Evolutionary conservation across 2,888 invertebrate species (phyloP).

Genomic region (Chymomyza caudatula): DNA sequence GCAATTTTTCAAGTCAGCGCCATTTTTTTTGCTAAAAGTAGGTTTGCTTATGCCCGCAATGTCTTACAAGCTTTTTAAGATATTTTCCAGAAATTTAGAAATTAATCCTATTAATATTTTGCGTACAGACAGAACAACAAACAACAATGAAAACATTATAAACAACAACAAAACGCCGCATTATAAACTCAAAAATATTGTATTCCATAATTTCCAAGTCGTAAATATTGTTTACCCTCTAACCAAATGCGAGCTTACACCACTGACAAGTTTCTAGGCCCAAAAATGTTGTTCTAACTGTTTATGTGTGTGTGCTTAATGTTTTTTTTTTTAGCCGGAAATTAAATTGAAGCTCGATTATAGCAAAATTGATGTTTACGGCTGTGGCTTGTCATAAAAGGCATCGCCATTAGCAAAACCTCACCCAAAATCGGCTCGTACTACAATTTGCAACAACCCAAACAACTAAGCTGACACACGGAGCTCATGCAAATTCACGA

Average conservation of each 20-base stretch:
- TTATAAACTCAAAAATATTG: too few species aligned
- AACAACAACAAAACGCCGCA: neutral
- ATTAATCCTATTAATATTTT: too few species aligned
- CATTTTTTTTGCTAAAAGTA: too few species aligned
- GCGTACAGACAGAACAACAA: too few species aligned
- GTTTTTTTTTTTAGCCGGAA: constrained; percentile 50
- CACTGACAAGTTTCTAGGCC: neutral
- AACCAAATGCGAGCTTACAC: neutral
- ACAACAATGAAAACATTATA: too few species aligned
- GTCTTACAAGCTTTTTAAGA: too few species aligned
- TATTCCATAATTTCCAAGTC: neutral
- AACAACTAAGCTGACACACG: neutral
- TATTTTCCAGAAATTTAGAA: too few species aligned
- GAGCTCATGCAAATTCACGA: constrained; percentile 10
- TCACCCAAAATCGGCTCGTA: neutral
- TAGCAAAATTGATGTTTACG: constrained; percentile 42
- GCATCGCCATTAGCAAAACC: neutral
- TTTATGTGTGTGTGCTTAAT: neutral
- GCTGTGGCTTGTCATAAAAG: constrained; percentile 13
- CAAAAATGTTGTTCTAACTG: neutral
- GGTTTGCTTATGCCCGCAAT: too few species aligned
- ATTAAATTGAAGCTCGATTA: constrained; percentile 63
- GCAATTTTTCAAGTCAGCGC: too few species aligned
- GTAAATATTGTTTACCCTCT: neutral
- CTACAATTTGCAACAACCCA: neutral